phyloP scores from a whole-genome alignment of 1,140 invertebrate genomes.

The Drosophila varians region DNA sequence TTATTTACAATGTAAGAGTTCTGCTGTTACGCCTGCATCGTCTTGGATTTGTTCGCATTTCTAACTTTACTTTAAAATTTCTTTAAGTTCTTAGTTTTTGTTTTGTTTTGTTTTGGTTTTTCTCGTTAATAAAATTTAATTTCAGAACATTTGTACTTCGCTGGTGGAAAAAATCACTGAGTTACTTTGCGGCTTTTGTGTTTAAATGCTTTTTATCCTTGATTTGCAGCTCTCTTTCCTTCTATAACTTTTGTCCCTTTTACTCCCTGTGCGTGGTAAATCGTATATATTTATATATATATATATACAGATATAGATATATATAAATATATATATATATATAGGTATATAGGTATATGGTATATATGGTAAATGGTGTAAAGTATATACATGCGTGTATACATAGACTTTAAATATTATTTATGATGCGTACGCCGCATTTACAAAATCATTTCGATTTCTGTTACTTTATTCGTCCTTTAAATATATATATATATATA shows the following conservation, averaged over 20 bases:
- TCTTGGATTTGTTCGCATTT: conserved; percentile 3
- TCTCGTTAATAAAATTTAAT: conserved; percentile 33
- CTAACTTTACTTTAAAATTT: conserved; percentile 9
- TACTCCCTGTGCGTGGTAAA: conserved; percentile 8
- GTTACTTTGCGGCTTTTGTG: conserved; percentile 72
- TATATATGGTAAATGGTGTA: conserved; percentile 48
- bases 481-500: conserved; percentile 23
- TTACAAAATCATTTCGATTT: conserved; percentile 45
- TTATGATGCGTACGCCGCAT: conserved; percentile 17
- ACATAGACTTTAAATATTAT: conserved; percentile 19
- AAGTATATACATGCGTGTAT: conserved; percentile 43
- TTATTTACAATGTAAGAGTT: conserved; percentile 6
- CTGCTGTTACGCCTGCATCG: neutral
- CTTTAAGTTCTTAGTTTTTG: conserved; percentile 4
- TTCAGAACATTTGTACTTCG: conserved; percentile 82
- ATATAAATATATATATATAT: conserved; percentile 18
- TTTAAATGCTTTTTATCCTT: conserved; percentile 40
- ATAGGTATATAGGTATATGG: conserved; percentile 21
- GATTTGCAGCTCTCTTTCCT: conserved; percentile 27
- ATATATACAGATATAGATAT: conserved; percentile 21
- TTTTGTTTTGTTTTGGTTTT: conserved; percentile 40
- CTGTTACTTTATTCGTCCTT: conserved; percentile 36
- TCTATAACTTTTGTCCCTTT: conserved; percentile 1
- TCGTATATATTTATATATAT: neutral
- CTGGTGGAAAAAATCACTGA: conserved; percentile 82